These are phyloP conservation scores for Carettochelys insculpta DNA, from an alignment of 2,113 vertebrate genomes.

Conservation along the genomic window DNA sequence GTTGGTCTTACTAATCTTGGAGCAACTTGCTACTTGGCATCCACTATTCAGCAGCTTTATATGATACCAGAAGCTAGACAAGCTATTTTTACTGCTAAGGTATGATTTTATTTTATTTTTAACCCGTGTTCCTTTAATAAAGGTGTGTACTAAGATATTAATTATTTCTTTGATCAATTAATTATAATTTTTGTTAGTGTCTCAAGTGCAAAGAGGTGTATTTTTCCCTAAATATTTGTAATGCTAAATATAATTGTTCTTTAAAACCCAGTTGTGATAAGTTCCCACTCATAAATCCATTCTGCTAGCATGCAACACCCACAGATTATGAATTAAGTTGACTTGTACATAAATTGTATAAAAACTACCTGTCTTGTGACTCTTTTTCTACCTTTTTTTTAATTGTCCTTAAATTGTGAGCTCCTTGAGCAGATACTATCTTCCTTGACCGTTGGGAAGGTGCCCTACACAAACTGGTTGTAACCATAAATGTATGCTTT, in stretches of 20 bases:
- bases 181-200: not conserved
- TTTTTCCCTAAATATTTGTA: not conserved
- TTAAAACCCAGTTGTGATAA: not conserved
- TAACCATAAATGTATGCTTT: not conserved
- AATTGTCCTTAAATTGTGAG: not conserved
- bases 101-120: conserved; percentile 34
- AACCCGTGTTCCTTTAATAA: not conserved
- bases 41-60: conserved; percentile 98
- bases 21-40: conserved; percentile 97
- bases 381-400: not conserved
- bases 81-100: conserved; percentile 98
- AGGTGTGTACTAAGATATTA: not conserved
- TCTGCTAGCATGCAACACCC: not conserved
- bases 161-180: not conserved
- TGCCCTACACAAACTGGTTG: accelerated
- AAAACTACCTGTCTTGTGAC: not conserved
- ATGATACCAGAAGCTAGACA: conserved; percentile 99
- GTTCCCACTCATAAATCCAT: accelerated
- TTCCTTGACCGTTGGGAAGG: not conserved
- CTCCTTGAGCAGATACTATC: not conserved
- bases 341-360: not conserved
- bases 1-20: conserved; percentile 97
- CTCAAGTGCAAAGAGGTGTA: not conserved
- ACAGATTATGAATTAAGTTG: not conserved
- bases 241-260: not conserved